Percentiles rank a stretch among this genome's conserved stretches.
phyloP scores from a whole-genome alignment of 2,113 vertebrate genomes.

The Trematocara variabile region DNA sequence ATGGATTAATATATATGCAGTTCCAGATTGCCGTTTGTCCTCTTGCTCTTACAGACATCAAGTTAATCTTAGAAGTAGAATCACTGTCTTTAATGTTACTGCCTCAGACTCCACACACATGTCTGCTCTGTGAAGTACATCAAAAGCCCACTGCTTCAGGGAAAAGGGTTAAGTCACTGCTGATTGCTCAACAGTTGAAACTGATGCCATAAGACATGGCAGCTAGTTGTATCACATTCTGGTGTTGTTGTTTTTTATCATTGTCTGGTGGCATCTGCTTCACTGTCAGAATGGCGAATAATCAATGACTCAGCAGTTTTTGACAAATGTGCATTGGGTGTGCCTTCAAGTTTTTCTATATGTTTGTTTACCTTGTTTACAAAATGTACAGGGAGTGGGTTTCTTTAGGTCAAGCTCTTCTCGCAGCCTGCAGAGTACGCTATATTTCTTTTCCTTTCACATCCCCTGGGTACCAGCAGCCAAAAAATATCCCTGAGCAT shows the following conservation, averaged over 20 bases:
- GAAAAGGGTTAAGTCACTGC: background rate
- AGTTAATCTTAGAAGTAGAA: background rate
- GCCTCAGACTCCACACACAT: background rate
- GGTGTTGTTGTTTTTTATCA: conserved; percentile 5
- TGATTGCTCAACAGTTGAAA: conserved; percentile 9
- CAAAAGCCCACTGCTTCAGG: background rate
- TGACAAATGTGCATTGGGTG: background rate
- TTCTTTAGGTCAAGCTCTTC: background rate
- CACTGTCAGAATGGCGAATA: background rate
- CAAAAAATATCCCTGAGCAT: conserved; percentile 17
- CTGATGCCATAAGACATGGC: background rate
- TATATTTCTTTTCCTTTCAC: background rate
- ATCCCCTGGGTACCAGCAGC: conserved; percentile 1
- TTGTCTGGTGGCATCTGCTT: conserved; percentile 8
- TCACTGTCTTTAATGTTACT: background rate
- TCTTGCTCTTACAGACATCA: background rate
- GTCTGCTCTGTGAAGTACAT: background rate
- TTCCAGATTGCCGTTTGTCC: background rate
- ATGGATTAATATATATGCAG: background rate
- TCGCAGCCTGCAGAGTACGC: background rate
- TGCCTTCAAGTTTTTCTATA: background rate
- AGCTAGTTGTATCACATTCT: conserved; percentile 18
- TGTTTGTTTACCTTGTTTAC: background rate
- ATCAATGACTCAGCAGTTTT: background rate
- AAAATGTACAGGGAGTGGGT: background rate